A percentile compares a stretch with the other conserved stretches of the same genome.
Evolutionary conservation across 2,888 invertebrate genomes (phyloP).

Genomic region (Meiosimyza decipiens): DNA sequence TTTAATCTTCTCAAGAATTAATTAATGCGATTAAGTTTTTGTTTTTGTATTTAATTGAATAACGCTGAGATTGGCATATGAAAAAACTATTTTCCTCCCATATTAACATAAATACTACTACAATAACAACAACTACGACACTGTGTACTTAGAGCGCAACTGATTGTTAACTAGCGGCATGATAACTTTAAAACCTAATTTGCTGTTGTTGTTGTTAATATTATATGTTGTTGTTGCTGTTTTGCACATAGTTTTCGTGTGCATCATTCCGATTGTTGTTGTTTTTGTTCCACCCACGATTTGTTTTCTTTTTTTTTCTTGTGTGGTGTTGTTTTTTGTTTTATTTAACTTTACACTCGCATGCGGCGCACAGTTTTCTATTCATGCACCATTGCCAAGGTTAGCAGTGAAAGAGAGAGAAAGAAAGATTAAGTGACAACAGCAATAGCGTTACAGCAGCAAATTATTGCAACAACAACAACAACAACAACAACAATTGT

Average conservation of each 20-base stretch:
- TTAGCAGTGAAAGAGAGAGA: background rate
- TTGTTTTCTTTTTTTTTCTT: too few relatives aligned
- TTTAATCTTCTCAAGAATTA: background rate
- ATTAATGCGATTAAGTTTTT: conserved; percentile 1
- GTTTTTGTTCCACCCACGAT: conserved; percentile 30
- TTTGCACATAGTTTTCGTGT: conserved; percentile 5
- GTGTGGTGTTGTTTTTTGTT: too few relatives aligned
- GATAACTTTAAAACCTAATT: conserved; percentile 28
- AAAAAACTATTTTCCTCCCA: background rate
- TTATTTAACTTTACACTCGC: background rate
- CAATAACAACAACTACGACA: background rate
- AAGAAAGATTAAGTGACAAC: background rate
- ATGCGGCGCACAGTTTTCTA: conserved; percentile 19
- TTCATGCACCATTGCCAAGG: conserved; percentile 31
- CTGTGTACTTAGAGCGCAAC: background rate
- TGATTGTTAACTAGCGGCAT: conserved; percentile 4
- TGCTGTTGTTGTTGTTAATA: background rate
- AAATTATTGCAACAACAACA: conserved; percentile 21
- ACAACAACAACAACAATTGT: background rate
- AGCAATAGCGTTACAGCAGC: background rate
- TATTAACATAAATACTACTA: background rate
- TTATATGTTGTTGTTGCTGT: background rate
- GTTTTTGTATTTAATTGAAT: background rate
- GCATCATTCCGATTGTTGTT: conserved; percentile 5
- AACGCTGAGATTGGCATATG: background rate